Evolutionary conservation across 2,113 vertebrate genomes (phyloP).

Genomic region (Neodon shergylaensis): DNA sequence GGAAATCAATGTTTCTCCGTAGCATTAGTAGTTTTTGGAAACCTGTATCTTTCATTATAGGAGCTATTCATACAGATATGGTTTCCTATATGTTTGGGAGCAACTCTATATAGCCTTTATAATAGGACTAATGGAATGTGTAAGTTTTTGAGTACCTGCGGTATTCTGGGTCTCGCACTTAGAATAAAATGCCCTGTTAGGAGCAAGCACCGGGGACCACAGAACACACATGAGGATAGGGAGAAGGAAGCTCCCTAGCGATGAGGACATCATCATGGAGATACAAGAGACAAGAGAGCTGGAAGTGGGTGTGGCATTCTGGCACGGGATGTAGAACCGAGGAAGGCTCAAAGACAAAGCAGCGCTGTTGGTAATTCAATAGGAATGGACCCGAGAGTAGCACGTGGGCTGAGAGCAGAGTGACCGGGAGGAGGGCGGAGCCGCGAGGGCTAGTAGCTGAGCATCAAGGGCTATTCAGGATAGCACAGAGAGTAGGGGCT

Average conservation of each 20-base stretch:
- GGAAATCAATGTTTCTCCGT: background rate
- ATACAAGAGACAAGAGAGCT: background rate
- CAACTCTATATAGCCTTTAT: background rate
- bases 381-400: background rate
- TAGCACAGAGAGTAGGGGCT: background rate
- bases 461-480: background rate
- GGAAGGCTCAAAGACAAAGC: background rate
- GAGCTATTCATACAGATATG: background rate
- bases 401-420: background rate
- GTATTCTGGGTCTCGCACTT: conserved; percentile 13
- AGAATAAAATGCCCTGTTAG: background rate
- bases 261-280: background rate
- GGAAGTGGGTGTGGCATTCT: background rate
- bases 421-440: background rate
- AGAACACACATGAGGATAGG: background rate
- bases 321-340: background rate
- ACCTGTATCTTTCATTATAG: conserved; percentile 49
- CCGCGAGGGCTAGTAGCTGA: background rate
- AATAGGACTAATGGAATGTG: background rate
- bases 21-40: background rate
- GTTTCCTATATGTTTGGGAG: background rate
- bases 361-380: background rate
- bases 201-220: background rate
- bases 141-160: background rate
- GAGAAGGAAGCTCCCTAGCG: background rate